phyloP scores from a whole-genome alignment of 2,888 invertebrate species.

The Trachelus stipa region DNA sequence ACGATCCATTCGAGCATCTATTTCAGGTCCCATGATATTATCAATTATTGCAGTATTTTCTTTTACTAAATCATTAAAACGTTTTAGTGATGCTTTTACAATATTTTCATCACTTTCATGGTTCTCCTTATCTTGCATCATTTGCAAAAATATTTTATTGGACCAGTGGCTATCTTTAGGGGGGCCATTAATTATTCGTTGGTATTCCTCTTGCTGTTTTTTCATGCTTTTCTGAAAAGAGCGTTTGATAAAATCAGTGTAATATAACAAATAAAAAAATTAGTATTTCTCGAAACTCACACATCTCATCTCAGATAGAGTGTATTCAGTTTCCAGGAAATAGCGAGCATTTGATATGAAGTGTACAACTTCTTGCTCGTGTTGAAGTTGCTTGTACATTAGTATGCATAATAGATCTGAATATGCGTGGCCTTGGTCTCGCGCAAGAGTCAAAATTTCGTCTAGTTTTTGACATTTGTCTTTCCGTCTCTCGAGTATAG shows the following conservation, averaged over 20 bases:
- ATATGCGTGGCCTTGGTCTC: conserved; percentile 54
- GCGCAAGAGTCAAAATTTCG: conserved; percentile 42
- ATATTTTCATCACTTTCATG: conserved; percentile 31
- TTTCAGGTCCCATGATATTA: conserved; percentile 37
- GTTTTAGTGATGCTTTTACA: conserved; percentile 38
- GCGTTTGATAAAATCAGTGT: conserved; percentile 1
- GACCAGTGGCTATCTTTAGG: conserved; percentile 49
- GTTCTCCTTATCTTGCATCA: conserved; percentile 38
- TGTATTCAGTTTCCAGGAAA: conserved; percentile 55
- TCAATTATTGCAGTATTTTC: conserved; percentile 45
- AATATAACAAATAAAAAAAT: neutral
- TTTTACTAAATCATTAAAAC: conserved; percentile 44
- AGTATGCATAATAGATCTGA: conserved; percentile 56
- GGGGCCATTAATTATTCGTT: conserved; percentile 27
- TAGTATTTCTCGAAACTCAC: conserved; percentile 40
- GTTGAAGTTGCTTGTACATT: conserved; percentile 53
- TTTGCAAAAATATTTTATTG: conserved; percentile 48
- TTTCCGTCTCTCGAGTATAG: conserved; percentile 42
- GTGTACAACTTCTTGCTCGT: conserved; percentile 50
- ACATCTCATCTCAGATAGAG: conserved; percentile 48
- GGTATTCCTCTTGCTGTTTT: conserved; percentile 49
- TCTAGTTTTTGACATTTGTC: conserved; percentile 46
- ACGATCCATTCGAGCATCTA: conserved; percentile 28
- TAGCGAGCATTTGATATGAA: conserved; percentile 54
- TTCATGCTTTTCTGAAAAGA: conserved; percentile 51